Evolutionary conservation across 2,888 invertebrate genomes (phyloP), one percentile per base, ranked within the genome.

Genomic region (Leptura quadrifasciata): DNA sequence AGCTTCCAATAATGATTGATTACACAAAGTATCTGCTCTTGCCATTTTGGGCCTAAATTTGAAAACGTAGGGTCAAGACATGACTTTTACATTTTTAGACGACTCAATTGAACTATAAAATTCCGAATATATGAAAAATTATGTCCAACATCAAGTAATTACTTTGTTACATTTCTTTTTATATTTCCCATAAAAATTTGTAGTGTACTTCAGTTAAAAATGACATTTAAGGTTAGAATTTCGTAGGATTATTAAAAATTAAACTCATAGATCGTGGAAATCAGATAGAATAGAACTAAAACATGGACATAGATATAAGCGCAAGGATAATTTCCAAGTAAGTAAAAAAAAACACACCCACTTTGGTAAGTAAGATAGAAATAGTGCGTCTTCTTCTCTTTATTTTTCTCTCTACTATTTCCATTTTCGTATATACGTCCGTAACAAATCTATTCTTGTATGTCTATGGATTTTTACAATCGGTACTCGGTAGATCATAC

Each of bases 1-100:
- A 60, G 89, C 89, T 82, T 89, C 89, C 77, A 89, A 76, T 65
- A 89, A 80, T n/a, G 89, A 88, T 80, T 89, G 89, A 77, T 86
- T 88, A 77, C 88, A 89, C 67, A 89, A 81, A 65, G 87, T 87
- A 74, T 89, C 89, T 47, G 88, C 82, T 83, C 89, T 85, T 77
- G 88, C 87, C 88, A 89, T 89, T 81, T 84, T 88, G 65, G 67
- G 76, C 73, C 70, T 24, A 72, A 60, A 52, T 63, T 63, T 27
- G 2, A 18, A 27, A 20, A 35, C 10, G 20, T 47, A 27, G n/a
- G 39, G 58, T 69, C 57, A 69, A 58, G 69, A n/a, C 58, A 58
- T 35, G 21, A 18, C 39, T 31, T 27, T 39, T 12, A 69, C 47
- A 54, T 54, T 21, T 27, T 65, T 17, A n/a, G 24, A 52, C 21